Base-by-base conservation (phyloP, 2,888 invertebrate genomes). In the Leucoptera coffeella region DNA sequence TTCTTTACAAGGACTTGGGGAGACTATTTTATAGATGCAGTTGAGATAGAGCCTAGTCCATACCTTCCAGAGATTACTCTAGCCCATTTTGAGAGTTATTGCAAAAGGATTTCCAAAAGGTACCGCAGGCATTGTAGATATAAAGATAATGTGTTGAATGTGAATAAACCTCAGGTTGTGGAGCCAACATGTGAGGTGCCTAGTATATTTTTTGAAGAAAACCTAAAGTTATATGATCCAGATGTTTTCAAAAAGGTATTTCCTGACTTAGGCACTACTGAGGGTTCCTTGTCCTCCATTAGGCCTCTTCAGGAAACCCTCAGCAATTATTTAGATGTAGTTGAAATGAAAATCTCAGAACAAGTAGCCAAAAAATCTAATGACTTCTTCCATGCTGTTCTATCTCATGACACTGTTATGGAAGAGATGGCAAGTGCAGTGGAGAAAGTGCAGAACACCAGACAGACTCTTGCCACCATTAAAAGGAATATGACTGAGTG, bases 1-100 rank as follows among this genome's bases (percentile, higher is more conserved):
- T 92, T 99, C 47, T 94, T 99, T 47, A 94, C 94, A 0, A 92
- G 91, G 55, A 93, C 93, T 33, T 99, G 97, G 97, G 97, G 99
- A 23, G 95, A 95, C 43, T 75, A 80, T 31, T 99, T 99, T 59
- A 78, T 92, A 12, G 94, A 94, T 34, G 82, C 86, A 42, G 72
- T 77, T 14, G 77, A 81, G 23, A 78, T 94, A 40, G 76, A 81
- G 20, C 79, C 83, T 37, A 87, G 88, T 41, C 80, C 83, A 1
- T 82, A 86, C 51, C 62, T 95, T 38, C 90, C 90, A 21, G 85
- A 89, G 42, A 82, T 96, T 31, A 81, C 79, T 10, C 75, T 81
- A 48, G 76, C 79, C 23, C 88, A 93, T 57, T 95, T 97, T 61
- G 87, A 91, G 39, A 71, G 76, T 15, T 97, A 96, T 53, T 71